Evolutionary conservation across 2,888 invertebrate species (phyloP).

Genomic region (Cylloceria caligata): DNA sequence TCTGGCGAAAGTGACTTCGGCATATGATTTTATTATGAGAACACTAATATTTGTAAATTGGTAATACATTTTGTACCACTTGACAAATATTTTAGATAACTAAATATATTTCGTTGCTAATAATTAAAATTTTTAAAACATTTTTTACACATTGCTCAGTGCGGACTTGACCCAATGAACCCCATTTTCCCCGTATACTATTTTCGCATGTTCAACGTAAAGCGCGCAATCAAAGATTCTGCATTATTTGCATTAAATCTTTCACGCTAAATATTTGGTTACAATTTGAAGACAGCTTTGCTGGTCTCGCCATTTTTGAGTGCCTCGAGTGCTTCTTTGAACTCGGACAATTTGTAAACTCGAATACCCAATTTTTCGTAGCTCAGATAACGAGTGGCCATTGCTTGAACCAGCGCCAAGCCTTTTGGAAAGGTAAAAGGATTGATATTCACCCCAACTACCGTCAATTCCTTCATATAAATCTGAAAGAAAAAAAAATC

Average conservation of each 20-base stretch:
- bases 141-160: no score
- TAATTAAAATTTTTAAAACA: no score
- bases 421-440: constrained; percentile 89
- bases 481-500: constrained; percentile 84
- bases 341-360: constrained; percentile 86
- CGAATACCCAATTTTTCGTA: constrained; percentile 88
- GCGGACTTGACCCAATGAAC: no score
- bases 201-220: no score
- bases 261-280: not conserved
- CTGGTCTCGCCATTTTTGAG: constrained; percentile 87
- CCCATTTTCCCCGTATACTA: no score
- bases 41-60: no score
- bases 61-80: no score
- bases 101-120: no score
- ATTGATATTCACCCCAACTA: constrained; percentile 89
- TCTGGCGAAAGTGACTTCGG: no score
- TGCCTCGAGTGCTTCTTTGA: constrained; percentile 85
- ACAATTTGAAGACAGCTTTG: constrained; percentile 87
- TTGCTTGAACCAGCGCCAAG: constrained; percentile 87
- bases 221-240: no score
- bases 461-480: constrained; percentile 88
- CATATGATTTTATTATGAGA: no score
- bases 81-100: no score
- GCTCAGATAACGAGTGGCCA: constrained; percentile 88
- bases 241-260: not conserved